Percentiles rank a stretch among this genome's conserved stretches.
These are phyloP conservation scores for Poecile atricapillus DNA, from an alignment of 2,113 vertebrate genomes.

Conservation along the genomic window DNA sequence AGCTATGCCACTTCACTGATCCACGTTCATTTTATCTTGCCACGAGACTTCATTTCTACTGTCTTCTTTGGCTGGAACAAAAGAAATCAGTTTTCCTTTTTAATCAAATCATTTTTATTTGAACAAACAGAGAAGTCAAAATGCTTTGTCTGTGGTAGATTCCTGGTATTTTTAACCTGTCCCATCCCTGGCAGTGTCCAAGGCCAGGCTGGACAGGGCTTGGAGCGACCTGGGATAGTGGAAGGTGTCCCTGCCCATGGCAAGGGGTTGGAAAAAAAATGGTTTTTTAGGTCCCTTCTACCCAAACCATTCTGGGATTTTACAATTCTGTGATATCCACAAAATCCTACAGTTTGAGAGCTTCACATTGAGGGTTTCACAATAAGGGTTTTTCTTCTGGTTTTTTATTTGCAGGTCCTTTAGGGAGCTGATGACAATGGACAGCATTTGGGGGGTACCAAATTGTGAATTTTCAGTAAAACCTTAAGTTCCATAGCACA, in stretches of 20 bases:
- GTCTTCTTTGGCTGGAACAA: slow-evolving; percentile 71
- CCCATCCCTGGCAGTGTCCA: not conserved
- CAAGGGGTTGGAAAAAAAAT: not conserved
- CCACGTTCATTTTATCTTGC: slow-evolving; percentile 64
- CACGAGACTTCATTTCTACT: slow-evolving; percentile 57
- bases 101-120: not conserved
- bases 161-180: not conserved
- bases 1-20: slow-evolving; percentile 50
- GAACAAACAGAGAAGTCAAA: not conserved
- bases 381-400: not conserved
- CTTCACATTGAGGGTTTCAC: not conserved
- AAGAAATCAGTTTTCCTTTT: slow-evolving; percentile 52
- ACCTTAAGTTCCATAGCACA: not conserved
- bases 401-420: not conserved
- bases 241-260: not conserved
- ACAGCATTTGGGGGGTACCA: not conserved
- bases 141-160: not conserved
- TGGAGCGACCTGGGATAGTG: not conserved
- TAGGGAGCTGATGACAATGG: not conserved
- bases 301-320: not conserved
- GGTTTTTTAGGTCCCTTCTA: not conserved
- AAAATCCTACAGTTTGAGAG: not conserved
- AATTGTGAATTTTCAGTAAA: not conserved
- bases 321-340: not conserved
- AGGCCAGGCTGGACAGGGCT: not conserved